Conservation (phyloP, 2,797 vertebrate species). For the Acipenser transmontanus region DNA sequence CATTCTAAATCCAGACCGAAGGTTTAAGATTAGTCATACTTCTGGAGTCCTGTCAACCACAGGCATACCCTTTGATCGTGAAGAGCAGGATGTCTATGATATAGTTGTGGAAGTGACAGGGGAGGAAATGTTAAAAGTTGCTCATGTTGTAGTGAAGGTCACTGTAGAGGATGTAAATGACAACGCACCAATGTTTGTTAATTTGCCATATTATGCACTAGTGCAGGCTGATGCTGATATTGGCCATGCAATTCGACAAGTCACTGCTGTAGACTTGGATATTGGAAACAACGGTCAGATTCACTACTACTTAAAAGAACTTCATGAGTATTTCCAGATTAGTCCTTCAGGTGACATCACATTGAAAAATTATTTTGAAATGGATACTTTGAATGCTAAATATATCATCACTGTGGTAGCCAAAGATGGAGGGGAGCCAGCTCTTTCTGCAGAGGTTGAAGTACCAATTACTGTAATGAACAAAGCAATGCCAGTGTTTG, state of each 20-base stretch:
- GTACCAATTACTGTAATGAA: conserved; percentile 83
- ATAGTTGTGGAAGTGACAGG: conserved; percentile 83
- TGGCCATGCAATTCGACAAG: conserved; percentile 70
- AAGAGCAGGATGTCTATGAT: conserved; percentile 76
- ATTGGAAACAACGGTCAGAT: conserved; percentile 74
- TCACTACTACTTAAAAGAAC: conserved; percentile 77
- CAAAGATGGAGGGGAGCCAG: conserved; percentile 73
- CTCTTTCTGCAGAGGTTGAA: conserved; percentile 72
- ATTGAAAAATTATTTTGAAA: conserved; percentile 74
- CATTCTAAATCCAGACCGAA: conserved; percentile 80
- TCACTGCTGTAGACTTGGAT: conserved; percentile 82
- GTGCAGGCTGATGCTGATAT: conserved; percentile 79
- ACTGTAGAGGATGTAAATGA: conserved; percentile 85
- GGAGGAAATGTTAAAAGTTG: conserved; percentile 69
- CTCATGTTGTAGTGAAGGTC: conserved; percentile 77
- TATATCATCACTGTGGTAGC: conserved; percentile 77
- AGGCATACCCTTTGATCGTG: conserved; percentile 83
- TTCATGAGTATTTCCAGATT: conserved; percentile 80
- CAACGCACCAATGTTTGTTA: conserved; percentile 83
- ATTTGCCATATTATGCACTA: conserved; percentile 87
- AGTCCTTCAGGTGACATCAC: conserved; percentile 73
- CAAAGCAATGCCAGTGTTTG: conserved; percentile 94
- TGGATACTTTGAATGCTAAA: conserved; percentile 76
- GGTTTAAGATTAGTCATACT: conserved; percentile 78
- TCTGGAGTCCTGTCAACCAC: conserved; percentile 88